A percentile compares a stretch with the other conserved stretches of the same genome.
Conservation (phyloP, 2,888 invertebrate species). For the Gnatocerus cornutus region DNA sequence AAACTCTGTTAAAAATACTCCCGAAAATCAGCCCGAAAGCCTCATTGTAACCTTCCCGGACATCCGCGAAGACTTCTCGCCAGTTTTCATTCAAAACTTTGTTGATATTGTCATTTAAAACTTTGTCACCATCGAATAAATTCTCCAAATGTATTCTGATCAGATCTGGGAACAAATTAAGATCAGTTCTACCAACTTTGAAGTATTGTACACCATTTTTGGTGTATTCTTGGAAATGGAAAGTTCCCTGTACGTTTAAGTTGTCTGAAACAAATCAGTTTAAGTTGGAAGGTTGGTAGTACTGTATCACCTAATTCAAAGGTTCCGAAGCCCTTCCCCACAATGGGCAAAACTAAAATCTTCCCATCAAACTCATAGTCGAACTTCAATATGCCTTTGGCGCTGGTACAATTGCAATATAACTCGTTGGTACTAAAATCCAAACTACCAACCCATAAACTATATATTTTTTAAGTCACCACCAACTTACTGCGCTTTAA, state of each 20-base stretch:
- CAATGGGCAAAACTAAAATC: conserved; percentile 15
- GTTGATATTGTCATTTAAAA: conserved; percentile 54
- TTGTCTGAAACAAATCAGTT: background rate
- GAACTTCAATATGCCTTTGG: background rate
- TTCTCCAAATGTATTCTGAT: conserved; percentile 53
- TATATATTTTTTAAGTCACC: no score
- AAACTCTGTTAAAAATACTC: background rate
- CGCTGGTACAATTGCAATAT: background rate
- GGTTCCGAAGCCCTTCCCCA: conserved; percentile 19
- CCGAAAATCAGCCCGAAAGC: conserved; percentile 42
- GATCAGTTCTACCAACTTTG: background rate
- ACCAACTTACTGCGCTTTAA: background rate
- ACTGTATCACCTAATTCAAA: background rate
- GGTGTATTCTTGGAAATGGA: background rate
- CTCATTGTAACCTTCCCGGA: conserved; percentile 51
- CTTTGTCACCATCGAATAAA: conserved; percentile 57
- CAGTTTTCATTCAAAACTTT: conserved; percentile 57
- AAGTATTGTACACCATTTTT: conserved; percentile 16
- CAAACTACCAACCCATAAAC: background rate
- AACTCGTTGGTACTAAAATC: conserved; percentile 1
- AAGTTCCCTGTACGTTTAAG: background rate
- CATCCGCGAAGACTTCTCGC: conserved; percentile 53
- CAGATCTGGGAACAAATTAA: conserved; percentile 15
- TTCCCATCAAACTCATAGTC: conserved; percentile 22
- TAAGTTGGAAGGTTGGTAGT: background rate